Percentiles rank a stretch among this genome's conserved stretches.
phyloP scores from a whole-genome alignment of 2,113 vertebrate species.

The Mastomys natalensis region DNA sequence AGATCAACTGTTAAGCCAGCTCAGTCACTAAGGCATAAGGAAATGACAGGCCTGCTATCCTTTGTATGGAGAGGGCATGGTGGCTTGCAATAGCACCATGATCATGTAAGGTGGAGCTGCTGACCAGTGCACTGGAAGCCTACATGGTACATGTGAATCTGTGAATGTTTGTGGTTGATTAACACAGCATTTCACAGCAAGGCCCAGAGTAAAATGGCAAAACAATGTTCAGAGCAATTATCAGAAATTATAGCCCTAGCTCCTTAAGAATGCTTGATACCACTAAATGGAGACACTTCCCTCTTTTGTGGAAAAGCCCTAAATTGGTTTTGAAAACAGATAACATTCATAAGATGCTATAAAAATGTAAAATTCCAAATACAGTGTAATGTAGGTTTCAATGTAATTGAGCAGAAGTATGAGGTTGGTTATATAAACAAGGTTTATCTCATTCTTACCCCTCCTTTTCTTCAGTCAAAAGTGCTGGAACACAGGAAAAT shows the following conservation, averaged over 20 bases:
- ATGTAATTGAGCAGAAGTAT: conserved; percentile 31
- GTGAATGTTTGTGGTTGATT: background rate
- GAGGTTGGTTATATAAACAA: background rate
- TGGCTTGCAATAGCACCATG: background rate
- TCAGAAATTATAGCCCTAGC: background rate
- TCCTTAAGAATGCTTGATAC: background rate
- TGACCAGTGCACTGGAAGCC: background rate
- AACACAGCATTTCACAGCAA: background rate
- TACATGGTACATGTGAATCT: background rate
- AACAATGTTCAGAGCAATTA: background rate
- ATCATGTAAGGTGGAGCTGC: background rate
- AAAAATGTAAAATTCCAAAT: conserved; percentile 26
- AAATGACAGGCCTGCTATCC: background rate
- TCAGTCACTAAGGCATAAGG: background rate
- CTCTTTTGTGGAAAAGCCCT: conserved; percentile 10
- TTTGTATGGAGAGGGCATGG: background rate
- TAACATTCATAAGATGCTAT: background rate
- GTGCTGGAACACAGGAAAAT: background rate
- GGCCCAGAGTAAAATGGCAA: background rate
- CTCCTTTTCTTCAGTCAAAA: background rate
- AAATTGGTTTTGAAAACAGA: background rate
- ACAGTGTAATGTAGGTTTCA: background rate
- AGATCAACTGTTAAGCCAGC: background rate
- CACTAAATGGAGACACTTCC: background rate
- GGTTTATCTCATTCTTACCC: background rate